Evolutionary conservation across 2,888 invertebrate genomes (phyloP), one percentile per base, ranked within the genome.

Genomic region (Sarcophaga carnaria): DNA sequence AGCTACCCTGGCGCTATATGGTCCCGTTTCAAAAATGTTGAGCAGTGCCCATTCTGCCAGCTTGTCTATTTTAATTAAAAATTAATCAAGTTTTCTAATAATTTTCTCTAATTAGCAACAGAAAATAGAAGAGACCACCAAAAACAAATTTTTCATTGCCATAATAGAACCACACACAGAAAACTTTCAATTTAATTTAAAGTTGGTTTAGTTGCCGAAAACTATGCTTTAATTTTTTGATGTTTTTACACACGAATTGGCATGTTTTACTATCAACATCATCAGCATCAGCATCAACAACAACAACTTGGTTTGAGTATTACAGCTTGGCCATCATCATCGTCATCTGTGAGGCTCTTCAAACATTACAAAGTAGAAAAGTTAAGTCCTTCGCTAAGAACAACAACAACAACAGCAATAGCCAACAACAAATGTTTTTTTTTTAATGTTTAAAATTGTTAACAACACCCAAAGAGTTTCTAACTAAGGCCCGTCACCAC

Each of bases 211-310:
- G 27, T 37, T 62, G 85, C 81, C 81, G 78, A 81, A 85, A 81
- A 78, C 81, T 81, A 74, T 72, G 77, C 49, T 67, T 47, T 67
- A 74, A 63, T 81, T 85, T 85, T 75, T 37, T 74, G n/a, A 84
- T 72, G 69, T 80, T 84, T 69, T 74, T 69, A 74, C 70, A 80
- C 80, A 64, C 71, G 84, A 84, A 70, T 80, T 59, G 70, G n/a
- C 54, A 59, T 8, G 70, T 67, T 79, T 74, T 59, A 80, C 60
- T 67, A 80, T 63, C 49, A 79, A 25, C 63, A 45, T 70, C 70
- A 45, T 49, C 45, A 25, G 22, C 25, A 72, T 66, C 67, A 25
- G 11, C 14, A 67, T 45, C 22, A 22, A 4, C 37, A 37, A 37
- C 8, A 37, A 37, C 37, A 37, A 37, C 37, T 37, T 37, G 37